Evolutionary conservation across 2,113 vertebrate genomes (phyloP).

Genomic region (Chelonoidis abingdonii): DNA sequence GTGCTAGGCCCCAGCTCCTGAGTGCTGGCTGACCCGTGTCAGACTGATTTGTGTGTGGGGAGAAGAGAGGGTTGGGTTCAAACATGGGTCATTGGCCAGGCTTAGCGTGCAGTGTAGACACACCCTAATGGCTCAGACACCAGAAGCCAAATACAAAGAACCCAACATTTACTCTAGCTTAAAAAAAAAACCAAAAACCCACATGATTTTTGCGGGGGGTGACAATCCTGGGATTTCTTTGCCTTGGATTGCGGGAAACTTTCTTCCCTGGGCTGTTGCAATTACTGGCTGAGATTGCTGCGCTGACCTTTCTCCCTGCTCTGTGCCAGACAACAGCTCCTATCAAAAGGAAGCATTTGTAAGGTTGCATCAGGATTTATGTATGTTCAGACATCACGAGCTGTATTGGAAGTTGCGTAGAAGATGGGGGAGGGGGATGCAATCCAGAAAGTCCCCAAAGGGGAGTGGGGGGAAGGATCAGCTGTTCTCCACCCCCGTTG

Average conservation of each 20-base stretch:
- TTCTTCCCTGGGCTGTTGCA: background rate
- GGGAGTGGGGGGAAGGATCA: background rate
- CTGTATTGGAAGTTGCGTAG: background rate
- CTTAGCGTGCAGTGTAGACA: background rate
- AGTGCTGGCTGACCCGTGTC: background rate
- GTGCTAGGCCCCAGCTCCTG: background rate
- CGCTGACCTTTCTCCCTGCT: background rate
- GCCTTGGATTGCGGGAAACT: background rate
- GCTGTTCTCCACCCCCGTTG: background rate
- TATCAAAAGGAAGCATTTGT: accelerated
- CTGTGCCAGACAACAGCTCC: accelerated
- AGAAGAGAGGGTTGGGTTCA: background rate
- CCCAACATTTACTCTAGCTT: background rate
- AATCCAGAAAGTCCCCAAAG: accelerated
- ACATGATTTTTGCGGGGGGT: background rate
- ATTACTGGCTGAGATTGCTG: background rate
- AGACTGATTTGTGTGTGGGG: background rate
- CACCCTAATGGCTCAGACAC: background rate
- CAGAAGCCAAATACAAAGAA: background rate
- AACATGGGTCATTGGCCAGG: background rate
- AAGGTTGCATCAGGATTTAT: background rate
- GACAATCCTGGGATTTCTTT: background rate
- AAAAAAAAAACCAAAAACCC: background rate
- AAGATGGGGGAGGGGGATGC: accelerated
- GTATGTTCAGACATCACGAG: background rate